A percentile compares a stretch with the other conserved stretches of the same genome.
Evolutionary conservation across 1,140 invertebrate species (phyloP).

Genomic region (Drosophila chauvacae): DNA sequence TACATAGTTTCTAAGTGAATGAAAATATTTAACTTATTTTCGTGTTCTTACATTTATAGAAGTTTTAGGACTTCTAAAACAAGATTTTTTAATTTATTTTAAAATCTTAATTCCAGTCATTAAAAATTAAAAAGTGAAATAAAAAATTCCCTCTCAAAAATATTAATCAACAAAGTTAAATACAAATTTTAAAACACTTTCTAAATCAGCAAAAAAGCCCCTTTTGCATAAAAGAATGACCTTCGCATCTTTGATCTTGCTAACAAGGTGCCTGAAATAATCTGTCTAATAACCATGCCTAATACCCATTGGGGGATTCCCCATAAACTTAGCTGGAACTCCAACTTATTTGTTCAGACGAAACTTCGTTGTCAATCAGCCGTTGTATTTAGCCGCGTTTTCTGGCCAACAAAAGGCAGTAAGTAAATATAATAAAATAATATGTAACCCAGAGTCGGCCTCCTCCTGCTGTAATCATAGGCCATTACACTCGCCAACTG

Average conservation of each 20-base stretch:
- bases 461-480: constrained; percentile 47
- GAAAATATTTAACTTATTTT: too few species aligned
- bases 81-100: too few species aligned
- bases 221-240: background rate
- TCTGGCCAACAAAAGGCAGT: constrained; percentile 21
- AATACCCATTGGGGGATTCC: background rate
- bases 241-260: background rate
- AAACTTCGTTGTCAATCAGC: background rate
- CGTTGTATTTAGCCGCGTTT: constrained; percentile 15
- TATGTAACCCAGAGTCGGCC: constrained; percentile 25
- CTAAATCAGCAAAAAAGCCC: background rate
- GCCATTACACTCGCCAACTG: constrained; percentile 58
- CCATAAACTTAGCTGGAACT: background rate
- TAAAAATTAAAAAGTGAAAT: too few species aligned
- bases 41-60: too few species aligned
- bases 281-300: background rate
- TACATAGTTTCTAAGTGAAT: too few species aligned
- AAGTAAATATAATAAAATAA: constrained; percentile 8
- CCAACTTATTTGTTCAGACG: background rate
- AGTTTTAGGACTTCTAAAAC: too few species aligned
- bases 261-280: background rate
- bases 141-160: background rate
- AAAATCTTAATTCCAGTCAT: too few species aligned
- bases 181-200: background rate
- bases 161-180: background rate